Evolutionary conservation across 2,797 vertebrate species (phyloP).

Genomic region (Ciconia nigra): DNA sequence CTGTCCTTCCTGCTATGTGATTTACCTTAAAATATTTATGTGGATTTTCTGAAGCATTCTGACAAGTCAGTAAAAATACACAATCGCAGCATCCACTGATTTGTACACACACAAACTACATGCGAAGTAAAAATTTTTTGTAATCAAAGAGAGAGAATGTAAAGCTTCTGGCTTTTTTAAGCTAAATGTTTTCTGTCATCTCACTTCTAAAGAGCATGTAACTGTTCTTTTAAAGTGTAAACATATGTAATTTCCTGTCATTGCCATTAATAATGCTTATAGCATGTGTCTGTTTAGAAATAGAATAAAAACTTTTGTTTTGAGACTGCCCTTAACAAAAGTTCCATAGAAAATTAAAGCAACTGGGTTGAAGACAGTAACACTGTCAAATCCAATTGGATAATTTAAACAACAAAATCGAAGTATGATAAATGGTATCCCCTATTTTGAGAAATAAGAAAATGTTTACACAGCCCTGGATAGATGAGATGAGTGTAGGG

Average conservation of each 20-base stretch:
- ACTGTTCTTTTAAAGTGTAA: not conserved
- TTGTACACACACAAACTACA: not conserved
- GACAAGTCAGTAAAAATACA: not conserved
- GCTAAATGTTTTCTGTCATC: not conserved
- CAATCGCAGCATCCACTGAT: not conserved
- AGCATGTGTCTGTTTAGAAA: not conserved
- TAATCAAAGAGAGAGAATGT: not conserved
- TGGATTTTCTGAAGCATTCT: not conserved
- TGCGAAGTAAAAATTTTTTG: rapidly evolving
- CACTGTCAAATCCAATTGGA: not conserved
- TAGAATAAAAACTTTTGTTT: not conserved
- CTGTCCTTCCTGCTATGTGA: not conserved
- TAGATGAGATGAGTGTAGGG: not conserved
- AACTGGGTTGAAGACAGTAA: not conserved
- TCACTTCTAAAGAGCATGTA: not conserved
- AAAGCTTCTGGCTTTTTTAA: not conserved
- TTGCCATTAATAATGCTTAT: not conserved
- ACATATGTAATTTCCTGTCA: not conserved
- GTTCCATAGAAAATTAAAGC: not conserved
- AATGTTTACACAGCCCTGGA: not conserved
- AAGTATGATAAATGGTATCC: not conserved
- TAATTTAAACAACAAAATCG: not conserved
- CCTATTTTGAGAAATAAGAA: not conserved
- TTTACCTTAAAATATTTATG: not conserved
- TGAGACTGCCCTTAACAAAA: not conserved